A percentile compares a stretch with the other conserved stretches of the same genome.
phyloP scores from a whole-genome alignment of 2,888 invertebrate species.

The Trachelus tabidus region DNA sequence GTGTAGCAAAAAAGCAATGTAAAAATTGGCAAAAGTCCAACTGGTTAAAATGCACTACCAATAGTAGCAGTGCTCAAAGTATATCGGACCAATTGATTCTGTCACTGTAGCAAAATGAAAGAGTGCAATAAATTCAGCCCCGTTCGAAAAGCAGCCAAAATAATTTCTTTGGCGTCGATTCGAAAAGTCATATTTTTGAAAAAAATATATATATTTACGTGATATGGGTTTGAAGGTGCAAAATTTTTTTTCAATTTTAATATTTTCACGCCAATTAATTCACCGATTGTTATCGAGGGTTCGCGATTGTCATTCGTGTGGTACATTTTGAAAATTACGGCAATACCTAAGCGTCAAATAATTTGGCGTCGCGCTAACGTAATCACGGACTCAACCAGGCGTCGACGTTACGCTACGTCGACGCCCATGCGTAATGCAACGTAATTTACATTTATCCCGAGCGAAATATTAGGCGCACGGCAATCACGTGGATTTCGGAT shows the following conservation, averaged over 20 bases:
- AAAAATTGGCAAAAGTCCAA: not conserved
- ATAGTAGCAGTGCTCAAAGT: not conserved
- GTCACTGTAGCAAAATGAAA: not conserved
- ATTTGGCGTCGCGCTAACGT: not conserved
- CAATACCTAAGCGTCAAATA: not conserved
- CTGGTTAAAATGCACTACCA: not conserved
- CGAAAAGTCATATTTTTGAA: not conserved
- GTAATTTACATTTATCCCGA: conserved; percentile 1
- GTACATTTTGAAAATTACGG: not conserved
- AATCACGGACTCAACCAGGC: not conserved
- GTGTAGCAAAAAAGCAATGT: not conserved
- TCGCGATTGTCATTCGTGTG: too few relatives aligned
- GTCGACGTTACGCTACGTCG: not conserved
- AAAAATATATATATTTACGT: not conserved
- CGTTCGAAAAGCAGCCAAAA: not conserved
- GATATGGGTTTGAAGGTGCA: not conserved
- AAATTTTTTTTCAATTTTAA: too few relatives aligned
- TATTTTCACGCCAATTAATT: not conserved
- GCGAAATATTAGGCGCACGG: not conserved
- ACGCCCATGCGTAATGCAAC: not conserved
- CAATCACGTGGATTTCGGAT: not conserved
- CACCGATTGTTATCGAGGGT: not conserved
- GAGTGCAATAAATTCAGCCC: not conserved
- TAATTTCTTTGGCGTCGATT: not conserved
- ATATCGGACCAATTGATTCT: not conserved